These are phyloP conservation scores for Metaphire vulgaris DNA, from an alignment of 1,140 invertebrate species.

Conservation along the genomic window DNA sequence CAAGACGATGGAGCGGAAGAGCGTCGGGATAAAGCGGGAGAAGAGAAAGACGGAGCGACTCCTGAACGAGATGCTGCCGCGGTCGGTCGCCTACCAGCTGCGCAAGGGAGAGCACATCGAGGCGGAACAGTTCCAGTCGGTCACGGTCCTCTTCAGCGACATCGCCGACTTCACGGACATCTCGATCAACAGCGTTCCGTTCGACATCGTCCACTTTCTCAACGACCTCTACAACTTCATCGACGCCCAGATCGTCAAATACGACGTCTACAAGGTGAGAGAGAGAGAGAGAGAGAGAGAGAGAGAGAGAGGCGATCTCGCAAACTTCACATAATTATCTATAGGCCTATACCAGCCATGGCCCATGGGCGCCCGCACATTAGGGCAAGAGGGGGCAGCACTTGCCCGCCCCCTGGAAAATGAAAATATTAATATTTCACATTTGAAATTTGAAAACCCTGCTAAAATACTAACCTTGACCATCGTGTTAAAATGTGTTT, in stretches of 20 bases:
- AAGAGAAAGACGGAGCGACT: constrained; percentile 20
- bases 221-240: constrained; percentile 35
- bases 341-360: too few relatives aligned
- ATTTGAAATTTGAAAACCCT: too few relatives aligned
- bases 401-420: too few relatives aligned
- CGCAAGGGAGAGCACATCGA: constrained; percentile 19
- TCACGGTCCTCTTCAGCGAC: constrained; percentile 35
- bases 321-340: too few relatives aligned
- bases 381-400: too few relatives aligned
- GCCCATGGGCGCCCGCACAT: too few relatives aligned
- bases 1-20: constrained; percentile 7
- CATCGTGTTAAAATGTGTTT: too few relatives aligned
- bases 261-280: constrained; percentile 83
- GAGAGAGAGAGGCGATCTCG: too few relatives aligned
- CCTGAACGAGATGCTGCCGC: constrained; percentile 28
- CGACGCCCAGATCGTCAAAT: constrained; percentile 73
- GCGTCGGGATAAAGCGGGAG: constrained; percentile 15
- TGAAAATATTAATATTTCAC: too few relatives aligned
- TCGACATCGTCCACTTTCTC: constrained; percentile 34
- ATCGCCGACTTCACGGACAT: constrained; percentile 35
- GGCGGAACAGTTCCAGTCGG: constrained; percentile 27
- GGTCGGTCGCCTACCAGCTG: constrained; percentile 13
- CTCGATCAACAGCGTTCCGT: constrained; percentile 31
- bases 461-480: too few relatives aligned
- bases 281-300: too few relatives aligned